Base-by-base conservation (phyloP, 2,888 invertebrate species). In the Dastarcus helophoroides region DNA sequence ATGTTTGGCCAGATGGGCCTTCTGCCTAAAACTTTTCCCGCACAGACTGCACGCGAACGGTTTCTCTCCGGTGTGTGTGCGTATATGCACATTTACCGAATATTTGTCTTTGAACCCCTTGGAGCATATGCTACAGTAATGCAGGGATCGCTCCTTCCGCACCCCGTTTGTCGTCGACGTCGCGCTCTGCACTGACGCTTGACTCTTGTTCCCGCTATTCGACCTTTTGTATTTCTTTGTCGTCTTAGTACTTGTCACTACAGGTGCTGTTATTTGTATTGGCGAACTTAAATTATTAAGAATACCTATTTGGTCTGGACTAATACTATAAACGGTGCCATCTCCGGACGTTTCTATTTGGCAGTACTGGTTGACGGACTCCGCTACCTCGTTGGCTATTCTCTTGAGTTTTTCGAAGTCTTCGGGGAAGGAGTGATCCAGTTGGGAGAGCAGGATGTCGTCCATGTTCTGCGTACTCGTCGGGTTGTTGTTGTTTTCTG, bases 11-110 rank as follows among this genome's bases (percentile, higher is more conserved):
- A 90, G 67, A 52, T 90, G 89, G 1, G 89, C 89, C 55, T 90
- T 90, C 60, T 90, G 89, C 27, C 89, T 72, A 64, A 90, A 90
- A 53, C 84, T 85, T 60, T 89, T 91, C 40, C 89, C 89, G 59
- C 97, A 97, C 33, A 93, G 71, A 10, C 82, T 81, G 60, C 97
- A 97, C 17, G 85, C 76, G 62, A 97, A 97, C 0, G 97, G 95
- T 55, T 97, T 95, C 62, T 97, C 95, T 1, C 94, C 95, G 1
- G 95, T 95, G 58, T 97, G 97, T 14, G 95, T 95, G 47, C 95
- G 72, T 46, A 95, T 88, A 62, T 97, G 97, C 26, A 95, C 95
- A 59, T 95, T 95, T 32, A 97, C 90, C 38, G 94, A 86, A 71
- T 97, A 97, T 60, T 90, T 90, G 62, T 90, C 90, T 62, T 90